A percentile compares a stretch with the other conserved stretches of the same genome.
Conservation (phyloP, 2,797 vertebrate species). For the Sardinella longiceps region DNA sequence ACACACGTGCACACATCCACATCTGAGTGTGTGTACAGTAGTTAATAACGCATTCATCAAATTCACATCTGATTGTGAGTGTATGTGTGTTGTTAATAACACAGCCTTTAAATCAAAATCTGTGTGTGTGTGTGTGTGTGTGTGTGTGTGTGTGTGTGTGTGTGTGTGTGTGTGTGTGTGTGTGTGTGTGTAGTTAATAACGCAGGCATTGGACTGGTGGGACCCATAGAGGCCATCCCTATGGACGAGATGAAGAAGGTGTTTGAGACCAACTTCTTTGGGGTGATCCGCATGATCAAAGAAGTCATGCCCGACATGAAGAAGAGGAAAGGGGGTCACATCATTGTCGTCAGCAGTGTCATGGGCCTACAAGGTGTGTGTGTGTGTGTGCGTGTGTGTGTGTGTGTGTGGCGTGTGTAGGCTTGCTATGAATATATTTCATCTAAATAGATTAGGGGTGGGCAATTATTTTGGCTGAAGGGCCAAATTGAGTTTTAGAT, state of each 20-base stretch:
- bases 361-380: slow-evolving; percentile 77
- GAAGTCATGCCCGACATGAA: slow-evolving; percentile 87
- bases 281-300: slow-evolving; percentile 79
- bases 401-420: slow-evolving; percentile 67
- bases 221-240: slow-evolving; percentile 78
- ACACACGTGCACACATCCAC: too few species aligned
- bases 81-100: too few species aligned
- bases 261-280: slow-evolving; percentile 83
- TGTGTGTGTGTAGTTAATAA: slow-evolving; percentile 76
- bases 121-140: neutral
- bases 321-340: slow-evolving; percentile 71
- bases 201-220: slow-evolving; percentile 82
- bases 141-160: neutral
- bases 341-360: slow-evolving; percentile 80
- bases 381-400: neutral
- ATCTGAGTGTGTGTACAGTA: neutral
- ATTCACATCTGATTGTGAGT: too few species aligned
- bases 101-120: too few species aligned
- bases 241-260: slow-evolving; percentile 79
- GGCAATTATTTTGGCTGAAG: too few species aligned
- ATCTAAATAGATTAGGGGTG: too few species aligned
- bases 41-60: too few species aligned
- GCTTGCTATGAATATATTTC: too few species aligned
- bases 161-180: slow-evolving; percentile 18
- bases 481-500: too few species aligned